Evolutionary conservation across 2,888 invertebrate species (phyloP).

Genomic region (Nomada fabriciana): DNA sequence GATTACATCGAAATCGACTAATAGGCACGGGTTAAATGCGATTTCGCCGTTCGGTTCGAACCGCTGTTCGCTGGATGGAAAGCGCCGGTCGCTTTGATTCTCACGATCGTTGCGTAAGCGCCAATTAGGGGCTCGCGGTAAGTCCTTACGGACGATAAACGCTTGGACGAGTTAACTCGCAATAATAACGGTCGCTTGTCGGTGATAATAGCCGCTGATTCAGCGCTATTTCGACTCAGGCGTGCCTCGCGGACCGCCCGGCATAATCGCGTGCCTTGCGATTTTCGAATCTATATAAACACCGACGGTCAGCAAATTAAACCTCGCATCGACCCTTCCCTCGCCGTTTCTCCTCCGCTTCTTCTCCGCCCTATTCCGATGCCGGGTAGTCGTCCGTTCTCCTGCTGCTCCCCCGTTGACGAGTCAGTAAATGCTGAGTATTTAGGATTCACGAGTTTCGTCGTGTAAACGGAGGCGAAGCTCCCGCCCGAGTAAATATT

Average conservation of each 20-base stretch:
- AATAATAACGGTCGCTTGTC: constrained; percentile 67
- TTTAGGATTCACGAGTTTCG: constrained; percentile 74
- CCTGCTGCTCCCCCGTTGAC: constrained; percentile 42
- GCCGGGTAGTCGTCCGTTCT: not conserved
- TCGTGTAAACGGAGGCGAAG: constrained; percentile 71
- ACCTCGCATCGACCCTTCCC: constrained; percentile 29
- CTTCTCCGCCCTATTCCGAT: not conserved
- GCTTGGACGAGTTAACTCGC: constrained; percentile 72
- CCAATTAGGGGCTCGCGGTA: constrained; percentile 62
- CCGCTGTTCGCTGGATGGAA: not conserved
- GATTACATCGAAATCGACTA: constrained; percentile 40
- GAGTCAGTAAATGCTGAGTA: constrained; percentile 74
- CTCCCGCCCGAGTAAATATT: constrained; percentile 70
- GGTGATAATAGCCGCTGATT: constrained; percentile 69
- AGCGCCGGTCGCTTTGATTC: constrained; percentile 54
- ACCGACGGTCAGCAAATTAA: constrained; percentile 69
- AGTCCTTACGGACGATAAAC: constrained; percentile 72
- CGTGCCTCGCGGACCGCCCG: constrained; percentile 7
- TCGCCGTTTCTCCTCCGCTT: not conserved
- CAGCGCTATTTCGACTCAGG: constrained; percentile 69
- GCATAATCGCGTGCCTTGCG: constrained; percentile 70
- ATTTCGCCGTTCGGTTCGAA: not conserved
- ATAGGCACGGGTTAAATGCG: constrained; percentile 21
- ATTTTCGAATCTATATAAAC: constrained; percentile 71
- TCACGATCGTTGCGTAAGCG: constrained; percentile 64